Percentiles rank a stretch among this genome's conserved stretches.
phyloP scores from a whole-genome alignment of 2,113 vertebrate genomes.

The Myiozetetes cayanensis region DNA sequence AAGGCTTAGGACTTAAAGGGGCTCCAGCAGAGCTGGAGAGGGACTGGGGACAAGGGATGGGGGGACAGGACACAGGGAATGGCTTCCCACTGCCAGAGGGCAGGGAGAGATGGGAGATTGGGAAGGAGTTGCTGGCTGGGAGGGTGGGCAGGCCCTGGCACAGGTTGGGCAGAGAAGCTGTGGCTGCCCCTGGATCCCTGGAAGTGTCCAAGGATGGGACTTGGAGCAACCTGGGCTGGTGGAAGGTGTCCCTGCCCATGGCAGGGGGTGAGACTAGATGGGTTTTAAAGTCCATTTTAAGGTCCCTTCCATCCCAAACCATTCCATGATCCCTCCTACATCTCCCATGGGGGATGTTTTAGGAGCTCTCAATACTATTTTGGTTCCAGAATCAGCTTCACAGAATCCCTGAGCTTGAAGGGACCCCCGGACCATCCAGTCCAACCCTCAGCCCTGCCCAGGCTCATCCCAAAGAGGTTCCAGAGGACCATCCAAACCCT shows the following conservation, averaged over 20 bases:
- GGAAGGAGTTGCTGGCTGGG: background rate
- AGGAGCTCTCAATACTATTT: background rate
- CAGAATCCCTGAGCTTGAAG: background rate
- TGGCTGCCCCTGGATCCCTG: too few species aligned
- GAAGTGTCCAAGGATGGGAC: background rate
- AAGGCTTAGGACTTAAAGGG: background rate
- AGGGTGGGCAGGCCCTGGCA: rapidly evolving
- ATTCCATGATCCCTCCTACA: background rate
- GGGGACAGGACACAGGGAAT: too few species aligned
- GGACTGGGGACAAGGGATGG: background rate
- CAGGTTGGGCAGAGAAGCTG: background rate
- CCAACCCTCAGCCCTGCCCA: background rate
- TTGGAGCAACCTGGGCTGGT: rapidly evolving
- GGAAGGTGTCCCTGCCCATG: background rate
- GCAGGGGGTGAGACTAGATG: background rate
- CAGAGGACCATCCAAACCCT: background rate
- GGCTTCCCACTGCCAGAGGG: too few species aligned
- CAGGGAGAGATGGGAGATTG: background rate
- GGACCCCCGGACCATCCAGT: background rate
- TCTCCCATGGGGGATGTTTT: background rate
- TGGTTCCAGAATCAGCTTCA: too few species aligned
- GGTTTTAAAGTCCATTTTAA: background rate
- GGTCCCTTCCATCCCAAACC: background rate
- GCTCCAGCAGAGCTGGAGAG: background rate
- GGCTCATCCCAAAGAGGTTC: background rate